These are phyloP conservation scores for Sturnus vulgaris DNA, from an alignment of 2,113 vertebrate species.

Conservation along the genomic window DNA sequence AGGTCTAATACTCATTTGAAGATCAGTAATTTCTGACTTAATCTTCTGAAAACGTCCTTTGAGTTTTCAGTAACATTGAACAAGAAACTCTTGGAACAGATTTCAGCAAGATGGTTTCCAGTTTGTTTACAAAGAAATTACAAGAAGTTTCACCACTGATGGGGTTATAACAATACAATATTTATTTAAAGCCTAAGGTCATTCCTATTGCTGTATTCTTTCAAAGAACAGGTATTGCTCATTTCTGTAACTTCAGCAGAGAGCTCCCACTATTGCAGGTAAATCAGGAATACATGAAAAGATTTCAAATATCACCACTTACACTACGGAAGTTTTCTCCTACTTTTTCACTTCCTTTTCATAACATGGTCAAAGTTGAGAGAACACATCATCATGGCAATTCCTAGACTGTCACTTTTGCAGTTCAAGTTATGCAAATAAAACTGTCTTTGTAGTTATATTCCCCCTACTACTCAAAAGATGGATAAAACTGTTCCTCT, in stretches of 20 bases:
- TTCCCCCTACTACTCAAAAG: neutral
- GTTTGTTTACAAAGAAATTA: neutral
- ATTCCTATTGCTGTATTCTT: neutral
- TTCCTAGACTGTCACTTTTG: neutral
- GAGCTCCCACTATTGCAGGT: neutral
- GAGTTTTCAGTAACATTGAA: neutral
- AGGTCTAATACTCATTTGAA: neutral
- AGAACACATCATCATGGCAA: neutral
- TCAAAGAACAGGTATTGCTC: neutral
- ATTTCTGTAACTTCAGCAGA: neutral
- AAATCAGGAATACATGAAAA: neutral
- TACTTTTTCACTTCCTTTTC: neutral
- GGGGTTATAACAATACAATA: neutral
- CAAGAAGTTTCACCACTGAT: neutral
- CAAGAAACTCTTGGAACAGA: neutral
- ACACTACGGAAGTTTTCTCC: fast-evolving
- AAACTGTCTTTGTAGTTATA: neutral
- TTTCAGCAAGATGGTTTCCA: neutral
- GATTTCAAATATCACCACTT: neutral
- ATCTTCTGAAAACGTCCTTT: neutral
- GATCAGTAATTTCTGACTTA: neutral
- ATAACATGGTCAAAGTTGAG: neutral
- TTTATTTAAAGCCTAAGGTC: neutral
- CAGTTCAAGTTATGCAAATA: neutral
- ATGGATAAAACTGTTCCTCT: neutral